phyloP scores from a whole-genome alignment of 2,113 vertebrate species.

The Phyllopteryx taeniolatus region DNA sequence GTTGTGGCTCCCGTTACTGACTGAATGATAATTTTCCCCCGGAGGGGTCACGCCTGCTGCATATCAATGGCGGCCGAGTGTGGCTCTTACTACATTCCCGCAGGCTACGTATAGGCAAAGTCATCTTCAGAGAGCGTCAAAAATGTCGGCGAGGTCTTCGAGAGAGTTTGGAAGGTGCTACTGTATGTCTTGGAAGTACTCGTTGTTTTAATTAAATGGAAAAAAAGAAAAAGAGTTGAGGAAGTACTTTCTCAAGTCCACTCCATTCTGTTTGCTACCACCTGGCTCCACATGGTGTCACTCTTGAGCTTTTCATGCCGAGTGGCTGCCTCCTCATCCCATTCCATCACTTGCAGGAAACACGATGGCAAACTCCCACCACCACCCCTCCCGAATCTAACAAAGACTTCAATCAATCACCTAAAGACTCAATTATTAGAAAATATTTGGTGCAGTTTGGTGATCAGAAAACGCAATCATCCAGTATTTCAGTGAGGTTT shows the following conservation, averaged over 20 bases:
- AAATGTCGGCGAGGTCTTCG: slow-evolving; percentile 75
- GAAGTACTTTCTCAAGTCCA: slow-evolving; percentile 6
- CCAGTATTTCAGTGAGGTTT: slow-evolving; percentile 11
- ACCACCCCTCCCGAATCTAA: slow-evolving; percentile 45
- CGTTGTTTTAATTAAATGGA: slow-evolving; percentile 40
- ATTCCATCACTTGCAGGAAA: slow-evolving; percentile 61
- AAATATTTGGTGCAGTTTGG: slow-evolving; percentile 44
- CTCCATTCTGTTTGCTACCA: slow-evolving; percentile 13
- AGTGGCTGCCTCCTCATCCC: slow-evolving; percentile 33
- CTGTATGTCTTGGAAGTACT: slow-evolving; percentile 23
- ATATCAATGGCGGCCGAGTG: slow-evolving; percentile 74
- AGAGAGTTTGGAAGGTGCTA: slow-evolving; percentile 57
- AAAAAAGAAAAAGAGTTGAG: slow-evolving; percentile 9
- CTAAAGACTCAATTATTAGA: slow-evolving; percentile 15
- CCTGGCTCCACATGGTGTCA: slow-evolving; percentile 64
- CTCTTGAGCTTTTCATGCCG: slow-evolving; percentile 65
- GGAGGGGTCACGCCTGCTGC: slow-evolving; percentile 59
- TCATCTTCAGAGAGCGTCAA: slow-evolving; percentile 74
- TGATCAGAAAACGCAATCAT: slow-evolving; percentile 4
- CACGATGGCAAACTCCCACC: slow-evolving; percentile 9
- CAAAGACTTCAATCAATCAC: slow-evolving; percentile 62
- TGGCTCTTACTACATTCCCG: slow-evolving; percentile 73
- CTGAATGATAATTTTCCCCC: slow-evolving; percentile 72
- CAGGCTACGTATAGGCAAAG: slow-evolving; percentile 71
- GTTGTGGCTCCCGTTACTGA: slow-evolving; percentile 73